Conservation (phyloP, 2,888 invertebrate genomes). For the Psylliodes chrysocephalus region DNA sequence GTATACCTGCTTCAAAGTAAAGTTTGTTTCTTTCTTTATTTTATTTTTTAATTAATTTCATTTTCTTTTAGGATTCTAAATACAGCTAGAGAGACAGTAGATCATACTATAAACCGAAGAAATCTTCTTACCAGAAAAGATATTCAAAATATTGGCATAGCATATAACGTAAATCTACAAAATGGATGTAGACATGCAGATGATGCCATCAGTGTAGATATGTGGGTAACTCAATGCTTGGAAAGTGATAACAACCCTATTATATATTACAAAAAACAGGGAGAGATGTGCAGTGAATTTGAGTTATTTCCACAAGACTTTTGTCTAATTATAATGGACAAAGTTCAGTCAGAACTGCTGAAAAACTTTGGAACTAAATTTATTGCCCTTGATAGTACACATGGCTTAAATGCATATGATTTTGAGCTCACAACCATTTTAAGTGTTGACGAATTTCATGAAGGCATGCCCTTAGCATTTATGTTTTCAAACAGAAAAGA, state of each 20-base stretch:
- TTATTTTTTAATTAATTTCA: slow-evolving; percentile 5
- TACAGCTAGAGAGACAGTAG: slow-evolving; percentile 10
- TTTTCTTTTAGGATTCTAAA: too few species aligned
- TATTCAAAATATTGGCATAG: slow-evolving; percentile 14
- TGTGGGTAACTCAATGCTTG: slow-evolving; percentile 13
- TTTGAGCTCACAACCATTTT: slow-evolving; percentile 27
- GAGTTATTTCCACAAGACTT: slow-evolving; percentile 11
- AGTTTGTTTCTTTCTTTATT: background rate
- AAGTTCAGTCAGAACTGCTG: slow-evolving; percentile 14
- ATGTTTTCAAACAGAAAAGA: slow-evolving; percentile 20
- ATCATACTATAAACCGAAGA: slow-evolving; percentile 1
- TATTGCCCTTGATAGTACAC: slow-evolving; percentile 19
- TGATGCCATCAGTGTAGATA: slow-evolving; percentile 21
- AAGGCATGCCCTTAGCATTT: slow-evolving; percentile 4
- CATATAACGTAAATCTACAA: slow-evolving; percentile 8
- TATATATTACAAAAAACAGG: slow-evolving; percentile 22
- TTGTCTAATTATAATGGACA: slow-evolving; percentile 25
- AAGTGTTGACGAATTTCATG: background rate
- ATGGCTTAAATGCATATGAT: slow-evolving; percentile 29
- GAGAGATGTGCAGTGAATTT: slow-evolving; percentile 4
- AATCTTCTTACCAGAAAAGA: too few species aligned
- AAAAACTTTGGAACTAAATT: slow-evolving; percentile 6
- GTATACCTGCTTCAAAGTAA: background rate
- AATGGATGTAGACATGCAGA: slow-evolving; percentile 20
- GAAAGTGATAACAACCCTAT: slow-evolving; percentile 21